Evolutionary conservation across 2,113 vertebrate genomes (phyloP).

Genomic region (Indri indri): DNA sequence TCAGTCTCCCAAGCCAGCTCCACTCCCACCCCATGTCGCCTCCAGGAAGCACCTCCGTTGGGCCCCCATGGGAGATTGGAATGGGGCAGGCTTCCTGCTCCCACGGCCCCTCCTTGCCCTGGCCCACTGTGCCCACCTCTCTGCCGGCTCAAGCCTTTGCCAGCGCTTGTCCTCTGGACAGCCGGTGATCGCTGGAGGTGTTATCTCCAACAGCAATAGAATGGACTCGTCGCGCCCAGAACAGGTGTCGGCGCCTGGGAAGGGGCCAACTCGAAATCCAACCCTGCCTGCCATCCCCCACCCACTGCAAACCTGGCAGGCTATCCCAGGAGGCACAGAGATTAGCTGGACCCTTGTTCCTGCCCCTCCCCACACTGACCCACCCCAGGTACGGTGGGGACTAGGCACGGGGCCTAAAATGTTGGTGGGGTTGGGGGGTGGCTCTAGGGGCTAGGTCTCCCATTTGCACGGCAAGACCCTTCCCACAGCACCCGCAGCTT

Average conservation of each 20-base stretch:
- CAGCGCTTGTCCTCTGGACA: slow-evolving; percentile 70
- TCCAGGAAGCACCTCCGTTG: too few species aligned
- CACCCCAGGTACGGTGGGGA: slow-evolving; percentile 3
- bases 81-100: background rate
- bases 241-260: slow-evolving; percentile 77
- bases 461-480: background rate
- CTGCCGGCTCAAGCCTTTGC: background rate
- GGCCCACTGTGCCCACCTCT: background rate
- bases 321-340: background rate
- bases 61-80: background rate
- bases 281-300: background rate
- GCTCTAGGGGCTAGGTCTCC: background rate
- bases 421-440: too few species aligned
- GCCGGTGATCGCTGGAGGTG: slow-evolving; percentile 64
- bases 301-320: background rate
- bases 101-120: background rate
- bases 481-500: fast-evolving
- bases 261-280: slow-evolving; percentile 62
- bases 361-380: background rate
- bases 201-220: slow-evolving; percentile 57
- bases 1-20: background rate
- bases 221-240: slow-evolving; percentile 8
- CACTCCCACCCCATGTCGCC: fast-evolving
- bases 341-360: background rate
- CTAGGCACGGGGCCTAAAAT: background rate